Evolutionary conservation across 2,888 invertebrate genomes (phyloP).

Genomic region (Theretra japonica): DNA sequence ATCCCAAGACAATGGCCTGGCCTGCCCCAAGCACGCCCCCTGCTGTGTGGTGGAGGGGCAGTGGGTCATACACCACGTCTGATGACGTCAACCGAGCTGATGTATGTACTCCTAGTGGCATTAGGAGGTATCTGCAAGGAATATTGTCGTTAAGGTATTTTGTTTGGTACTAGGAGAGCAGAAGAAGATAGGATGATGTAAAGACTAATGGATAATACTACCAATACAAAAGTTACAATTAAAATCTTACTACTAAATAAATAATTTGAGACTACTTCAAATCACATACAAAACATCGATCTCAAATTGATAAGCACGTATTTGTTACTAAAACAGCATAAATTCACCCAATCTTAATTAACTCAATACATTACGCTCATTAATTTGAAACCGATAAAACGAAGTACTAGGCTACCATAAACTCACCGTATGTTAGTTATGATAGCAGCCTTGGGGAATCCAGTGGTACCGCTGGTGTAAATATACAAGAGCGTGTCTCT

Average conservation of each 20-base stretch:
- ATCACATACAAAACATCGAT: not conserved
- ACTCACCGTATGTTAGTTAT: slow-evolving; percentile 92
- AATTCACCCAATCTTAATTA: too few species aligned
- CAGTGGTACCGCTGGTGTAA: slow-evolving; percentile 98
- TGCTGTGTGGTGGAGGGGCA: slow-evolving; percentile 97
- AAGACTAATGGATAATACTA: too few species aligned
- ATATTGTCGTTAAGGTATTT: not conserved
- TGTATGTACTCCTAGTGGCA: slow-evolving; percentile 86
- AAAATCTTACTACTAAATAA: too few species aligned
- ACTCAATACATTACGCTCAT: too few species aligned
- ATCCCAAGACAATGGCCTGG: slow-evolving; percentile 89
- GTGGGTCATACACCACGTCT: slow-evolving; percentile 94
- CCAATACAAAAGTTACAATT: too few species aligned
- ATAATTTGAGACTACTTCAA: too few species aligned
- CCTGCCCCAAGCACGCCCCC: slow-evolving; percentile 95
- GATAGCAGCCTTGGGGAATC: slow-evolving; percentile 97
- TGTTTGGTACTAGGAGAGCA: not conserved
- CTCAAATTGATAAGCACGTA: not conserved
- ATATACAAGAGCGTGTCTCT: slow-evolving; percentile 92
- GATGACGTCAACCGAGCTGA: slow-evolving; percentile 85
- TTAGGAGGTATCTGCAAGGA: slow-evolving; percentile 86
- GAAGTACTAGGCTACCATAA: not conserved
- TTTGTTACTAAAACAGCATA: too few species aligned
- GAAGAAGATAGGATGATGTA: not conserved
- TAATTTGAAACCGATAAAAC: too few species aligned